These are phyloP conservation scores for Gonioctena quinquepunctata DNA, from an alignment of 1,140 invertebrate species.

Conservation along the genomic window DNA sequence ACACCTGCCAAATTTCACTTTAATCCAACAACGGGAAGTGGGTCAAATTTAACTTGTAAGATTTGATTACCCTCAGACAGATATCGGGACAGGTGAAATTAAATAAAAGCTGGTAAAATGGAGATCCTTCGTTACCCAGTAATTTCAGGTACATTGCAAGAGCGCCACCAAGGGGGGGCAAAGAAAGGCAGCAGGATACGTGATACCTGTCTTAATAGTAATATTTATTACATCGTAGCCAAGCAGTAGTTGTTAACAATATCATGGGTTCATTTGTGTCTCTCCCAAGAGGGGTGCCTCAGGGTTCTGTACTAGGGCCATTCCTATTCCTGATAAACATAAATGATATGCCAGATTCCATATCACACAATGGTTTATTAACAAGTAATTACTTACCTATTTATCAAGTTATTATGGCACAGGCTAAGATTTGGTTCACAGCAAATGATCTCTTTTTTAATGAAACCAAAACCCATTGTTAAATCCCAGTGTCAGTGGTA, in stretches of 20 bases:
- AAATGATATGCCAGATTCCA: not conserved
- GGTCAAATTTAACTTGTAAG: no score
- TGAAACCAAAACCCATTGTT: not conserved
- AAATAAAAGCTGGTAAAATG: no score
- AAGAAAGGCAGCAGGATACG: no score
- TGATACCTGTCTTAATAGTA: not conserved
- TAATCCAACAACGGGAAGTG: no score
- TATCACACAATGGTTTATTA: not conserved
- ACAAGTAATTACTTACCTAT: not conserved
- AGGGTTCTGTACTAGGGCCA: no score
- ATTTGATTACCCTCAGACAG: no score
- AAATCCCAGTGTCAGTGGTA: not conserved
- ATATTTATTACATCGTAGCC: not conserved
- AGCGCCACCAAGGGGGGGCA: no score
- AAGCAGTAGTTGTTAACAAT: not conserved
- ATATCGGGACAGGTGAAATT: no score
- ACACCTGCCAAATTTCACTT: no score
- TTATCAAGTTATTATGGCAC: not conserved
- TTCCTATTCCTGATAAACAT: not conserved
- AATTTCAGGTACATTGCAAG: no score
- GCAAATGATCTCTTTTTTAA: not conserved
- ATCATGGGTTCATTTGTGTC: not conserved
- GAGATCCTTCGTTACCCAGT: no score
- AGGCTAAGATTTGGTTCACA: not conserved
- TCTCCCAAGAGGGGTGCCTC: not conserved